Base-by-base conservation (phyloP, 23 tunicate genomes). In the Ascidia mentula region DNA sequence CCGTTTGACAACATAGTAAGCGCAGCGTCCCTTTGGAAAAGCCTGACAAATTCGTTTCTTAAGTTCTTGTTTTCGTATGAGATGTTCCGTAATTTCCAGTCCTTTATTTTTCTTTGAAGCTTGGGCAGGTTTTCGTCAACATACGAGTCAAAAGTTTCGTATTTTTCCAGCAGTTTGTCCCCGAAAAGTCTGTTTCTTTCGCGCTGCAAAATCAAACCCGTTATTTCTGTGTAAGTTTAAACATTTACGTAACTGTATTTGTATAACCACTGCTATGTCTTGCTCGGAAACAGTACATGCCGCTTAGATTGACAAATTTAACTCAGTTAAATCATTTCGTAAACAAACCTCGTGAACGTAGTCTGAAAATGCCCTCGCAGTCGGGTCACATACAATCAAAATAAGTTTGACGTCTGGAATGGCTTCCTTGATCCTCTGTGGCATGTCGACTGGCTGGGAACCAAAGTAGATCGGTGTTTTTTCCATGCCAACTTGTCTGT, bases 381-480 rank as follows among this genome's bases (percentile, higher is more conserved):
- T 59, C 26, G 95, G 95, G 32, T 89, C 89, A 40, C 95, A 89
- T 30, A 89, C 45, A 40, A 89, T 36, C 4, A 85, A 45, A 15
- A 89, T 35, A 38, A 89, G 46, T 59, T 89, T 89, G 46, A 45
- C 85, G n/a, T 80, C 71, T 0, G 89, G 95, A 33, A 84, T 31
- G 22, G 45, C 30, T 36, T 36, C 24, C 34, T 73, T 37, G 46
- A 86, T 79, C 6, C 37, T 24, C 0, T 60, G 15, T 6, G 90
- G 84, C 8, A 78, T 35, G 18, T 59, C 24, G 9, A 37, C 36
- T 5, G 80, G 75, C 6, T 69, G 75, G 32, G 26, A 36, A 73
- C 60, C 77, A 31, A 86, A 86, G 38, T 89, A 89, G 24, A 42
- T 39, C 18, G 95, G 95, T 13, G 86, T 84, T 60, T 89, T 89